A percentile compares a stretch with the other conserved stretches of the same genome.
These are phyloP conservation scores for Schlechtendalia chinensis DNA, from an alignment of 1,140 invertebrate species.

Conservation along the genomic window DNA sequence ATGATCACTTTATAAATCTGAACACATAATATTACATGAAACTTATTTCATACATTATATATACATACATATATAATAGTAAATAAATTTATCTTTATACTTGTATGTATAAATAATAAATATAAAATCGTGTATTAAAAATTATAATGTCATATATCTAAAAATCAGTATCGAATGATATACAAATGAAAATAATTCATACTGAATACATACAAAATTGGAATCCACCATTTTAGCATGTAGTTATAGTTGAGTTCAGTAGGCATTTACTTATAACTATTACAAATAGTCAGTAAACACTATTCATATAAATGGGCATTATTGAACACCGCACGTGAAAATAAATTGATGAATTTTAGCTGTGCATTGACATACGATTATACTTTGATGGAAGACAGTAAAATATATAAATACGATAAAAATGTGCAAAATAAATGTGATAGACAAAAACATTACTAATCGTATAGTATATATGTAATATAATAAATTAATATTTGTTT, in stretches of 20 bases:
- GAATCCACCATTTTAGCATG: not conserved
- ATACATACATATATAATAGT: not conserved
- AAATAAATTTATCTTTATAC: not conserved
- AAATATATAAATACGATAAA: not conserved
- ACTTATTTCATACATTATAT: not conserved
- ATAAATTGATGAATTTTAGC: not conserved
- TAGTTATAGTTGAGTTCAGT: too few species aligned
- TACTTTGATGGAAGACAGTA: slow-evolving; percentile 25
- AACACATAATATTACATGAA: slow-evolving; percentile 33
- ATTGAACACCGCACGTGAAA: not conserved
- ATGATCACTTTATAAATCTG: slow-evolving; percentile 7
- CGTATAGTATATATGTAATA: too few species aligned
- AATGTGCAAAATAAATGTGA: slow-evolving; percentile 3
- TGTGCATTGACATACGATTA: slow-evolving; percentile 2
- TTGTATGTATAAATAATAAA: not conserved
- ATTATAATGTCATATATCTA: not conserved
- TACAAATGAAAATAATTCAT: not conserved
- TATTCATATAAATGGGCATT: too few species aligned
- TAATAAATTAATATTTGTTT: too few species aligned
- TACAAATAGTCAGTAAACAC: too few species aligned
- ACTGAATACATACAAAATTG: not conserved
- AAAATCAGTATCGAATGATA: not conserved
- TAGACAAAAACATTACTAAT: not conserved
- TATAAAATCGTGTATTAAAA: not conserved
- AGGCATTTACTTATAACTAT: too few species aligned